These are phyloP conservation scores for Geotrupes spiniger DNA, from an alignment of 2,888 invertebrate species.

Conservation along the genomic window DNA sequence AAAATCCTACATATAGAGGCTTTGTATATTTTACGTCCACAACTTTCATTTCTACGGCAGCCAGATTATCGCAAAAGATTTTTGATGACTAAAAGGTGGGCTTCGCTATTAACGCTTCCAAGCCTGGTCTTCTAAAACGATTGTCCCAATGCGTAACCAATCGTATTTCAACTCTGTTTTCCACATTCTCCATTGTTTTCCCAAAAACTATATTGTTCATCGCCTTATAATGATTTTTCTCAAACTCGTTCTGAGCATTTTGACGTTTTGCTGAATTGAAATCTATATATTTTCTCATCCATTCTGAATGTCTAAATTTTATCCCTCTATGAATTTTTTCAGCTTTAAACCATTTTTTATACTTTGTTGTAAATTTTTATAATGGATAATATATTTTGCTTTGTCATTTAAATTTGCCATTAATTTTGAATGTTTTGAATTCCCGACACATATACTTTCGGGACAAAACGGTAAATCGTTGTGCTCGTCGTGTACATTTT, in stretches of 20 bases:
- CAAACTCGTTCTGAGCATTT: conserved; percentile 9
- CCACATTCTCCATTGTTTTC: conserved; percentile 48
- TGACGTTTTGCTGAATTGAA: conserved; percentile 39
- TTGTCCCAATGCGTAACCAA: conserved; percentile 16
- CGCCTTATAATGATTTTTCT: conserved; percentile 15
- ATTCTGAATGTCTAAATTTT: conserved; percentile 42
- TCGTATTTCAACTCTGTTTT: conserved; percentile 42
- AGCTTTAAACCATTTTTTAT: conserved; percentile 32
- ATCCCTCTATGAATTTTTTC: conserved; percentile 37
- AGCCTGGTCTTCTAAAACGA: too few relatives aligned
- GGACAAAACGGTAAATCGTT: neutral
- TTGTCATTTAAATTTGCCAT: conserved; percentile 5
- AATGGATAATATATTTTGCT: conserved; percentile 35
- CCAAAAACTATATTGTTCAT: conserved; percentile 38
- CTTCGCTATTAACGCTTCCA: conserved; percentile 29
- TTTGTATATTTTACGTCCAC: too few relatives aligned
- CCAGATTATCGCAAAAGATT: too few relatives aligned
- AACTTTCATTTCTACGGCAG: too few relatives aligned
- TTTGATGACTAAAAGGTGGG: conserved; percentile 42
- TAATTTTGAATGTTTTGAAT: conserved; percentile 16
- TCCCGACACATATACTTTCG: too few relatives aligned
- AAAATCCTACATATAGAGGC: too few relatives aligned
- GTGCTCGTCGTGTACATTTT: neutral
- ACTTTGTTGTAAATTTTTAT: conserved; percentile 33
- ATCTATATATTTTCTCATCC: conserved; percentile 43